A percentile compares a stretch with the other conserved stretches of the same genome.
Evolutionary conservation across 2,113 vertebrate genomes (phyloP).

Genomic region (Podocnemis expansa): DNA sequence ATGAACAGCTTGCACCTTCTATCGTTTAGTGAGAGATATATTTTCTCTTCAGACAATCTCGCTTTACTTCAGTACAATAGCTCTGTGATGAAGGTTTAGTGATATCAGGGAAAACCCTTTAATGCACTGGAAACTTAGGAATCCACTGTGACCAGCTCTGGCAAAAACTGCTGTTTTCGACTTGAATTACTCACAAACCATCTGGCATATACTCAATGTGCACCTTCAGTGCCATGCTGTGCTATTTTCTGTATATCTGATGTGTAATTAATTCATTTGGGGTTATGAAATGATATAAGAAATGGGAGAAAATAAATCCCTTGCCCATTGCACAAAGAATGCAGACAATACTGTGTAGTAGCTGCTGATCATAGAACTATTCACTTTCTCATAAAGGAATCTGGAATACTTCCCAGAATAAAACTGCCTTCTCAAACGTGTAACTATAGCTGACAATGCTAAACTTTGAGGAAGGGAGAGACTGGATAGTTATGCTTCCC

Average conservation of each 20-base stretch:
- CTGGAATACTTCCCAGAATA: conserved; percentile 45
- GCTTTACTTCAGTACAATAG: background rate
- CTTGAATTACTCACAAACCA: background rate
- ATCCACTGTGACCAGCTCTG: background rate
- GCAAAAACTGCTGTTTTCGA: background rate
- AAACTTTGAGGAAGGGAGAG: background rate
- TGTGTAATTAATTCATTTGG: background rate
- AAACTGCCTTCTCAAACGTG: background rate
- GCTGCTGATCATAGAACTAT: background rate
- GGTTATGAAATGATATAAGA: background rate
- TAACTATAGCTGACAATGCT: background rate
- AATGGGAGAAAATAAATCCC: background rate
- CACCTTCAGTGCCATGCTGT: background rate
- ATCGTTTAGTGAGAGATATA: background rate
- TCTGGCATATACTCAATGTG: background rate
- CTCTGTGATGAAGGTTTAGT: background rate
- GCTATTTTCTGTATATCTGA: background rate
- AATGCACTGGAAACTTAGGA: background rate
- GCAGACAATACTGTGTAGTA: background rate
- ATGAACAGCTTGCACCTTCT: conserved; percentile 27
- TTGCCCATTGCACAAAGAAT: background rate
- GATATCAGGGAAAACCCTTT: conserved; percentile 15
- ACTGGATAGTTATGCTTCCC: background rate
- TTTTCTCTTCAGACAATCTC: background rate
- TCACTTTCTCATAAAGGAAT: conserved; percentile 43